These are phyloP conservation scores for Sterna hirundo DNA, from an alignment of 2,113 vertebrate genomes.

Conservation along the genomic window DNA sequence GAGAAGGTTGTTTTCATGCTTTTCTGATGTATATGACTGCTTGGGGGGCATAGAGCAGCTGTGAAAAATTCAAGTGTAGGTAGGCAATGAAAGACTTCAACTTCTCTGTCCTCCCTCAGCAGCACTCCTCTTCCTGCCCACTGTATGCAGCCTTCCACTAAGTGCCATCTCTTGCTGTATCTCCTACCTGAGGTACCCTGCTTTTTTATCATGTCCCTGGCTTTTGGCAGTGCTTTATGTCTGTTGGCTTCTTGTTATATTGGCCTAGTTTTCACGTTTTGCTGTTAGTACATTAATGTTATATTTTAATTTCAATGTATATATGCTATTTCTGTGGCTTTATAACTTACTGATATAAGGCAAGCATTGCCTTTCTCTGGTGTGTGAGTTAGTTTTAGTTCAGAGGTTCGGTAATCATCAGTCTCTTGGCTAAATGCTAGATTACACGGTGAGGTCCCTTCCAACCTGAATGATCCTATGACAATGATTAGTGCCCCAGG, in stretches of 20 bases:
- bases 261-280: neutral
- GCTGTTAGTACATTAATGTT: neutral
- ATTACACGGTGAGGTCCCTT: neutral
- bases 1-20: neutral
- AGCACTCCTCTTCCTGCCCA: neutral
- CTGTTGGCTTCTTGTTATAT: neutral
- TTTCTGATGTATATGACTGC: neutral
- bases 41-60: neutral
- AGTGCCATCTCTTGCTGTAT: neutral
- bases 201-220: accelerated
- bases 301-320: neutral
- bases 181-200: neutral
- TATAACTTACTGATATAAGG: neutral
- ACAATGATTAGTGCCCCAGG: neutral
- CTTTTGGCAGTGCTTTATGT: neutral
- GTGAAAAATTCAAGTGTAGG: neutral
- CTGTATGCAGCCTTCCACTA: neutral
- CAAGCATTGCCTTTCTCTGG: neutral
- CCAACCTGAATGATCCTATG: neutral
- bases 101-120: neutral
- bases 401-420: neutral
- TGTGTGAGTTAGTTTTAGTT: neutral
- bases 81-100: neutral
- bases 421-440: neutral
- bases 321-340: neutral